phyloP scores from a whole-genome alignment of 1,140 invertebrate species.

The Drosophila varians region DNA sequence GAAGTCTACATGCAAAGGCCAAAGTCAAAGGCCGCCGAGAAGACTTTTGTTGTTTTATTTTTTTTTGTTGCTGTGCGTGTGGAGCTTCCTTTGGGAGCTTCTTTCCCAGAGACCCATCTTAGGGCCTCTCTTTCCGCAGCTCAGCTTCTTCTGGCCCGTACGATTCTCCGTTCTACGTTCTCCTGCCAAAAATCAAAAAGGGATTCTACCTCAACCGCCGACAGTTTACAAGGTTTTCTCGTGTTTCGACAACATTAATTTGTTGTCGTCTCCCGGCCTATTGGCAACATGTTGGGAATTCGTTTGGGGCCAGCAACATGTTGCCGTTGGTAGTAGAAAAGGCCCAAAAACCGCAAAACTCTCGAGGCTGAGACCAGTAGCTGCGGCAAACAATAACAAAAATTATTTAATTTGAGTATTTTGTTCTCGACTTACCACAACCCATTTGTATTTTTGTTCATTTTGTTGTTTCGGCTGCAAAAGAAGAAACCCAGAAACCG shows the following conservation, averaged over 20 bases:
- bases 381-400: constrained; percentile 60
- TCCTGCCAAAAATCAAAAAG: constrained; percentile 51
- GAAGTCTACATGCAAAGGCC: constrained; percentile 34
- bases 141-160: background rate
- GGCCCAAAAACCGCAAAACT: constrained; percentile 38
- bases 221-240: constrained; percentile 67
- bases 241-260: constrained; percentile 69
- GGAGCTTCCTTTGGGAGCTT: constrained; percentile 26
- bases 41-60: constrained; percentile 2
- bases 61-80: constrained; percentile 52
- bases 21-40: constrained; percentile 52
- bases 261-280: constrained; percentile 34
- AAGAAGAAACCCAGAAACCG: constrained; percentile 51
- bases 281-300: constrained; percentile 25
- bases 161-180: background rate
- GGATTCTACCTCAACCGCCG: constrained; percentile 30
- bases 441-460: background rate
- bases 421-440: constrained; percentile 17
- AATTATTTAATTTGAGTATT: constrained; percentile 70
- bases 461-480: background rate
- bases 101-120: constrained; percentile 43
- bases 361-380: constrained; percentile 54
- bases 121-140: background rate
- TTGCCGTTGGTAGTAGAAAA: constrained; percentile 14
- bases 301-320: constrained; percentile 31